Conservation (phyloP, 2,113 vertebrate genomes). For the Egretta garzetta region DNA sequence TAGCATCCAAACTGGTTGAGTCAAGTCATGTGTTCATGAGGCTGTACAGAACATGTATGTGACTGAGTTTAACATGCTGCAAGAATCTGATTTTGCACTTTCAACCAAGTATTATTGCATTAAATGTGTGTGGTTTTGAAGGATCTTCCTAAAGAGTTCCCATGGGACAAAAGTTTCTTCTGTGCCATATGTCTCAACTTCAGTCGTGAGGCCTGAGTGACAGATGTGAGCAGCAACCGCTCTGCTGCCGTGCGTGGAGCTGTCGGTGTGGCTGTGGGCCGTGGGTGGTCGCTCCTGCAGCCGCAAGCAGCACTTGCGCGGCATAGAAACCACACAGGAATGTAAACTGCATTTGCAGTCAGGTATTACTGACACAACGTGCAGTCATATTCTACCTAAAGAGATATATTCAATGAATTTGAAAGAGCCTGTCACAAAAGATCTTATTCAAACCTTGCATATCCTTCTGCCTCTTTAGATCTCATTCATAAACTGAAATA, state of each 20-base stretch:
- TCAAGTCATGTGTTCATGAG: not conserved
- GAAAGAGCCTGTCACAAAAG: not conserved
- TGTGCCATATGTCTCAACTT: not conserved
- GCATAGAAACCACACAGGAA: not conserved
- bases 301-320: not conserved
- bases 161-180: not conserved
- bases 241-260: fast-evolving
- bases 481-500: not conserved
- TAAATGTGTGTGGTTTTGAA: not conserved
- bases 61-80: not conserved
- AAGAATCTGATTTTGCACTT: not conserved
- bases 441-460: not conserved
- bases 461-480: not conserved
- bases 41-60: fast-evolving
- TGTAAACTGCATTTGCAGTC: not conserved
- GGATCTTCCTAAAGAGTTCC: not conserved
- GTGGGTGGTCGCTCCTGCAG: fast-evolving
- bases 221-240: fast-evolving
- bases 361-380: not conserved
- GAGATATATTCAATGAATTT: not conserved
- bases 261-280: fast-evolving
- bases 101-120: not conserved
- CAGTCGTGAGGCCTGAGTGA: not conserved
- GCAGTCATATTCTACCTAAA: not conserved
- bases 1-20: not conserved